phyloP scores from a whole-genome alignment of 2,113 vertebrate species.

The Mastomys natalensis region DNA sequence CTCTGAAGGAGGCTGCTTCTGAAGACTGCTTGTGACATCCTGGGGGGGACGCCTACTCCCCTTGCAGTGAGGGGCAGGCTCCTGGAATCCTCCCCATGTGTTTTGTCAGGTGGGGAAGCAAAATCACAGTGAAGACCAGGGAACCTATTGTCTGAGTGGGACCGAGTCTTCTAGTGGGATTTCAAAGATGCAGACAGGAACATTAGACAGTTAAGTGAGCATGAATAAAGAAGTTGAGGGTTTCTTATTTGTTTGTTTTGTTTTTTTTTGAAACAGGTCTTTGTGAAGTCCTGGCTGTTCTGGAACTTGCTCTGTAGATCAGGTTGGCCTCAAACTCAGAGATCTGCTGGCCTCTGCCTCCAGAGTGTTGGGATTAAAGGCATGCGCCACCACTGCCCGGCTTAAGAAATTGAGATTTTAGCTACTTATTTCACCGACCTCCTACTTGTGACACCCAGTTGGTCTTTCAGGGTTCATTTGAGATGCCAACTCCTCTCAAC shows the following conservation, averaged over 20 bases:
- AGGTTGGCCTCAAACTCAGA: not conserved
- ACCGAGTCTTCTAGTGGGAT: not conserved
- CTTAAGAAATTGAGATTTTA: not conserved
- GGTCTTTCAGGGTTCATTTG: not conserved
- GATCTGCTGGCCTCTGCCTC: not conserved
- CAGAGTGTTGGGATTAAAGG: not conserved
- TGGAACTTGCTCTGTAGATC: not conserved
- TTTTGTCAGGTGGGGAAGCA: not conserved
- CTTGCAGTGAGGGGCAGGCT: not conserved
- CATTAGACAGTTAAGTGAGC: not conserved
- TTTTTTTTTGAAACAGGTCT: not conserved
- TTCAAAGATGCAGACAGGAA: not conserved
- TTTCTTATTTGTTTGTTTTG: not conserved
- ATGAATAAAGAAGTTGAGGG: not conserved
- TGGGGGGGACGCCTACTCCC: not conserved
- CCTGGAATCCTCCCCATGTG: not conserved
- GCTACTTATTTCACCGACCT: not conserved
- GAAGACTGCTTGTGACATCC: not conserved
- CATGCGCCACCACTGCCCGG: too few species aligned
- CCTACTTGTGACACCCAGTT: not conserved
- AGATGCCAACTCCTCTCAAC: constrained; percentile 11
- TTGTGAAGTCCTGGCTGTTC: not conserved
- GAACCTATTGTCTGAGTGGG: not conserved
- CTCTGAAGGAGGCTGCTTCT: not conserved
- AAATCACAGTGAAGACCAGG: not conserved